Percentiles rank a stretch among this genome's conserved stretches.
Conservation (phyloP, 2,888 invertebrate species). For the Diplazon laetatorius region DNA sequence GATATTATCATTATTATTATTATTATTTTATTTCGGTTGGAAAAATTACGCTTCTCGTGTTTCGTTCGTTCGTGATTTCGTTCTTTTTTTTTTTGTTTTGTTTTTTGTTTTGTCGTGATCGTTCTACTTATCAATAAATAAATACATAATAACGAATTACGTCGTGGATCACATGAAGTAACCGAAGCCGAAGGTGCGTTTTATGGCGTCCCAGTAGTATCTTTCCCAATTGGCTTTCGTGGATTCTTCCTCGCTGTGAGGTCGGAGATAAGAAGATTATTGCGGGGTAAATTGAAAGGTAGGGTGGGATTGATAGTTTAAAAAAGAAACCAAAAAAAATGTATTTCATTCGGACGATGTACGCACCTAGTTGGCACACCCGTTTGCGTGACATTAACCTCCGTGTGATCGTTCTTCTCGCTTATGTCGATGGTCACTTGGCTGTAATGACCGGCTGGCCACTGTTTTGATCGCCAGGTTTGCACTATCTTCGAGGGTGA, state of each 20-base stretch:
- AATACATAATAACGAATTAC: constrained; percentile 66
- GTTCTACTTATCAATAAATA: constrained; percentile 78
- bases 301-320: not conserved
- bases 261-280: not conserved
- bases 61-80: constrained; percentile 28
- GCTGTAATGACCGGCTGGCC: constrained; percentile 96
- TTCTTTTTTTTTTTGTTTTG: not conserved
- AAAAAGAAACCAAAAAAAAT: too few relatives aligned
- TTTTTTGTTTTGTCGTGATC: constrained; percentile 51
- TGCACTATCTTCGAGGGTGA: constrained; percentile 92
- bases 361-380: constrained; percentile 90
- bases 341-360: not conserved
- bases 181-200: constrained; percentile 95
- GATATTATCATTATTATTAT: too few relatives aligned
- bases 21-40: constrained; percentile 16
- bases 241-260: constrained; percentile 87
- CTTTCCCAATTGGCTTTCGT: constrained; percentile 95
- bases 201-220: constrained; percentile 98
- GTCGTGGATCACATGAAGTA: constrained; percentile 84
- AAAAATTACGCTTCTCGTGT: constrained; percentile 29
- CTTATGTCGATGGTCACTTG: constrained; percentile 92
- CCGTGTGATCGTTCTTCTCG: constrained; percentile 95
- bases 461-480: constrained; percentile 96
- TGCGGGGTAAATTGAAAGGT: not conserved
- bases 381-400: constrained; percentile 91